Base-by-base conservation (phyloP, 2,888 invertebrate species). In the Pyrrhosoma nymphula region DNA sequence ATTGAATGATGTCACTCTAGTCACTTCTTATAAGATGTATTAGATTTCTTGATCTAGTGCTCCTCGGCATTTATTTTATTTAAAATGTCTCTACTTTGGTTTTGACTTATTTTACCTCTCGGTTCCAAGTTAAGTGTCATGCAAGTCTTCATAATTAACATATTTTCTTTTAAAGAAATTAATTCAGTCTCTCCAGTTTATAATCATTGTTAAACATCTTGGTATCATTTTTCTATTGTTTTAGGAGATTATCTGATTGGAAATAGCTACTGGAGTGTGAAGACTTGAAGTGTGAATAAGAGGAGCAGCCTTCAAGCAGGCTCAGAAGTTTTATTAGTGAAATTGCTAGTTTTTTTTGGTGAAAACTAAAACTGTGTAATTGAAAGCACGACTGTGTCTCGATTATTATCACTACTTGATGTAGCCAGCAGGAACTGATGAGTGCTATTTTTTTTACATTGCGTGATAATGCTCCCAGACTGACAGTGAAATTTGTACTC, bases 251-350 rank as follows among this genome's bases (percentile, higher is more conserved):
- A 93, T 75, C 26, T 55, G 69, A 55, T 93, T 4, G 93, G 93
- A 93, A 93, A 93, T 93, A 93, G 93, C 69, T 93, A 93, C 69
- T 93, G 93, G 69, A 93, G 93, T 69, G 63, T 75, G 69, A 93
- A 93, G 69, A 93, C 69, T 93, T 69, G 93, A 93, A 93, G 93
- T 93, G 93, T 47, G 93, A 93, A 93, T 75, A 93, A 75, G 93
- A 93, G 91, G 63, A 91, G 91, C 91, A 91, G 12, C 47, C 35
- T 63, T 93, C 93, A 47, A 93, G 93, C 69, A 93, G 69, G n/a
- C 63, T 69, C 47, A 30, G 93, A 93, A 69, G 91, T 91, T 93
- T 14, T 69, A 75, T 26, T 93, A 93, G 69, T 47, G 47, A 93
- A 63, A 75, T 93, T 47, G 26, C n/a, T 93, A 69, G 47, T 93